Percentiles rank a stretch among this genome's conserved stretches.
Evolutionary conservation across 2,797 vertebrate species (phyloP).

Genomic region (Pyrocephalus nanus): DNA sequence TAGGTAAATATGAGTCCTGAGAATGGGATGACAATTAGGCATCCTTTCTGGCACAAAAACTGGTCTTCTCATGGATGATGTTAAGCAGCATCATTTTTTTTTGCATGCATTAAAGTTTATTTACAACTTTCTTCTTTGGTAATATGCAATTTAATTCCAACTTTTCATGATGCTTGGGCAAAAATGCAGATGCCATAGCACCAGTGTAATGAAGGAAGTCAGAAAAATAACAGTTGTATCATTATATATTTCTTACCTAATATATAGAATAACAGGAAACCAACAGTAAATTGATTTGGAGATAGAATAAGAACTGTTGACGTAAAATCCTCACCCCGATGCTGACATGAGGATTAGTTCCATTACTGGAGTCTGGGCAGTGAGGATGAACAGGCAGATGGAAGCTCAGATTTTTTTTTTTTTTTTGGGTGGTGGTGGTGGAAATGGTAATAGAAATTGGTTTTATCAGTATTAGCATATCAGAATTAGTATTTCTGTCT

Average conservation of each 20-base stretch:
- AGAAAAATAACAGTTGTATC: not conserved
- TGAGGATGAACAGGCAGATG: not conserved
- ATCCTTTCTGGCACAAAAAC: not conserved
- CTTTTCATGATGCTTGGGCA: not conserved
- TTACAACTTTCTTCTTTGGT: not conserved
- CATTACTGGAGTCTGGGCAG: not conserved
- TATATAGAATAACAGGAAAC: not conserved
- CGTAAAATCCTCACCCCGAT: not conserved
- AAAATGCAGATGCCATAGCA: not conserved
- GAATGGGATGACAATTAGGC: not conserved
- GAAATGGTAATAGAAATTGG: not conserved
- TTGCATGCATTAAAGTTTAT: not conserved
- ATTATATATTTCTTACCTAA: not conserved
- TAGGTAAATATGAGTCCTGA: not conserved
- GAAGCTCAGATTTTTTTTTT: not conserved
- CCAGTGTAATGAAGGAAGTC: not conserved
- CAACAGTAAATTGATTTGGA: not conserved
- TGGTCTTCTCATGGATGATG: not conserved
- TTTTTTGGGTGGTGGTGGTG: rapidly evolving
- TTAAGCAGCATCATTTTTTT: not conserved
- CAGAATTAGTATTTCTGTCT: not conserved
- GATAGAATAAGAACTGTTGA: not conserved
- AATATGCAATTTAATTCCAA: not conserved
- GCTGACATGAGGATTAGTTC: not conserved
- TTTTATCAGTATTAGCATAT: not conserved